Evolutionary conservation across 1,140 invertebrate genomes (phyloP), one percentile per base, ranked within the genome.

Genomic region (Anastrepha ludens): DNA sequence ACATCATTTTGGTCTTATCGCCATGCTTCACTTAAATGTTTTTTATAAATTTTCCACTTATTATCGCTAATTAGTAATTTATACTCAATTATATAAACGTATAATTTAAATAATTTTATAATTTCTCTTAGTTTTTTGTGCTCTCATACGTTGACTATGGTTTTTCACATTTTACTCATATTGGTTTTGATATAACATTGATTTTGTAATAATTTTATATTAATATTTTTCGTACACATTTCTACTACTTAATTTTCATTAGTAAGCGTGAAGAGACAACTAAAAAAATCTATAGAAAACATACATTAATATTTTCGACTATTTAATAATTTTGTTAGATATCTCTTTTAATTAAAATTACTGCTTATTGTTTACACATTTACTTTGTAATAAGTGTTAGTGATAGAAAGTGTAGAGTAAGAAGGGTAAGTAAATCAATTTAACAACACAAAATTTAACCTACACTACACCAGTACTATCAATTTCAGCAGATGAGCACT

Each of bases 201-300:
- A 60, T 64, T 65, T 50, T 44, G 0, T 50, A 74, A 74, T 44
- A 74, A 74, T 44, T 74, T 74, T n/a, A 74, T 74, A 74, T 85
- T 44, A 85, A 59, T 17, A 50, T n/a, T 74, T 47, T n/a, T 50
- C 41, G 47, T 44, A 81, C 74, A 81, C 74, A 81, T 81, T 81
- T 81, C 74, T 58, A 55, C 74, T 81, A 81, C 44, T 81, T 55
- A 81, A 29, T 81, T 81, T 20, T 50, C 17, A 81, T 81, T 55
- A 55, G 47, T 81, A 55, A 55, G 74, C 74, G 44, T 50, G 44
- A 81, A 50, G 47, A 11, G 20, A 29, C 47, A 81, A 81, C 74
- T 81, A 81, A 81, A 81, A 81, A 7, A 81, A 81, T 81, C 47
- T 81, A 58, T 74, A 74, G 41, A 81, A 81, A 81, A 81, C 44